Evolutionary conservation across 2,113 vertebrate species (phyloP).

Genomic region (Ancistrus triradiatus): DNA sequence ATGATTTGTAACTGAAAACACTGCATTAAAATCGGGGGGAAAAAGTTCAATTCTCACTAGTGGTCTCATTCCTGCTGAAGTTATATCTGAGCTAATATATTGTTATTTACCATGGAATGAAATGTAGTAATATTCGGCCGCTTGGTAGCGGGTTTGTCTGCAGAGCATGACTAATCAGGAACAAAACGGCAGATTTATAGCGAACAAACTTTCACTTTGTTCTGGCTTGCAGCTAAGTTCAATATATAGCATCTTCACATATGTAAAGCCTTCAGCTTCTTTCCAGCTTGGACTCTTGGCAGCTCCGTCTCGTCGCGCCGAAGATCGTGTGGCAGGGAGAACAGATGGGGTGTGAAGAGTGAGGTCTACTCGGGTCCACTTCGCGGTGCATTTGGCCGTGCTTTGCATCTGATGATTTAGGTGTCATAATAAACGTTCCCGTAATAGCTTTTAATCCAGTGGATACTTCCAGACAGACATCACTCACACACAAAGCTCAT

Average conservation of each 20-base stretch:
- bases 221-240: constrained; percentile 19
- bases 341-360: constrained; percentile 46
- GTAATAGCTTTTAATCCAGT: constrained; percentile 46
- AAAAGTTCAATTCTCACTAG: no score
- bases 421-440: constrained; percentile 47
- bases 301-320: constrained; percentile 24
- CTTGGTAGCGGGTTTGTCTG: no score
- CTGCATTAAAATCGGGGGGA: no score
- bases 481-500: constrained; percentile 30
- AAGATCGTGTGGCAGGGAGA: constrained; percentile 37
- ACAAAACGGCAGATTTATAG: no score
- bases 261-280: constrained; percentile 41
- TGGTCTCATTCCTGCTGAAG: no score
- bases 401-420: constrained; percentile 45
- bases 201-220: background rate
- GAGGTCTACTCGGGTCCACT: constrained; percentile 44
- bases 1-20: no score
- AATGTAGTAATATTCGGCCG: no score
- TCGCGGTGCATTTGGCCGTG: constrained; percentile 44
- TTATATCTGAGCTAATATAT: no score
- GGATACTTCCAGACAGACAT: constrained; percentile 44
- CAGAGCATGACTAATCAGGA: no score
- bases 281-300: constrained; percentile 41
- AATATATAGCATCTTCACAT: constrained; percentile 35
- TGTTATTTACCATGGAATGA: no score